Evolutionary conservation across 2,888 invertebrate species (phyloP), one percentile per base, ranked within the genome.

Genomic region (Smittia aterrima): DNA sequence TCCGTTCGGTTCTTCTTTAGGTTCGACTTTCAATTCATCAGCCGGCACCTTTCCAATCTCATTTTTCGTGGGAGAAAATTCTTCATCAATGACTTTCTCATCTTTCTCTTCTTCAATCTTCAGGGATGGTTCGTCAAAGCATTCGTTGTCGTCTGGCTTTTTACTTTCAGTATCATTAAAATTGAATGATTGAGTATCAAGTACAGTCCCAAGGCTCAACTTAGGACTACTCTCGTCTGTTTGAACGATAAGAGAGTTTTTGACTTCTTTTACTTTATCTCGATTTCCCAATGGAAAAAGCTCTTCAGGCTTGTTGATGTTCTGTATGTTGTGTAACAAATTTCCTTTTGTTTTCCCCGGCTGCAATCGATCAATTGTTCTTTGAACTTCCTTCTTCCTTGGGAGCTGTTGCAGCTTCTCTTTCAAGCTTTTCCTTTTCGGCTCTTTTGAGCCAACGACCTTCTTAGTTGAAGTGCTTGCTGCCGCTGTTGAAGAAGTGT

Each of bases 271-370:
- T 11, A 83, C 80, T 82, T 88, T 90, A 68, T 84, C 85, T 13
- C 82, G 78, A 11, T 85, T 83, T 4, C 87, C 87, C 16, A 85
- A 78, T 1, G 87, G 86, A 58, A 85, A 82, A 0, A 84, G 78
- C 79, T 90, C 90, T 77, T 90, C 90, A 16, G 83, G 78, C 79
- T 87, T 87, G 76, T 86, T 85, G 0, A 83, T 79, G 78, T 85
- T 87, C 77, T 84, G 85, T 24, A 88, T 85, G 79, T 90, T 92
- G 47, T 91, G 88, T 25, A 93, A 84, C 20, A 94, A 84, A 83
- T 93, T 94, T 0, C 93, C 93, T 84, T 94, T 94, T 79, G 93
- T 90, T 82, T 94, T 93, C 0, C 93, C 93, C 0, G 93, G 93
- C 79, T 93, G 93, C 70, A 93, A 82, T 74, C 93, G 86, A 77